Evolutionary conservation across 2,113 vertebrate species (phyloP).

Genomic region (Oncorhynchus mykiss): DNA sequence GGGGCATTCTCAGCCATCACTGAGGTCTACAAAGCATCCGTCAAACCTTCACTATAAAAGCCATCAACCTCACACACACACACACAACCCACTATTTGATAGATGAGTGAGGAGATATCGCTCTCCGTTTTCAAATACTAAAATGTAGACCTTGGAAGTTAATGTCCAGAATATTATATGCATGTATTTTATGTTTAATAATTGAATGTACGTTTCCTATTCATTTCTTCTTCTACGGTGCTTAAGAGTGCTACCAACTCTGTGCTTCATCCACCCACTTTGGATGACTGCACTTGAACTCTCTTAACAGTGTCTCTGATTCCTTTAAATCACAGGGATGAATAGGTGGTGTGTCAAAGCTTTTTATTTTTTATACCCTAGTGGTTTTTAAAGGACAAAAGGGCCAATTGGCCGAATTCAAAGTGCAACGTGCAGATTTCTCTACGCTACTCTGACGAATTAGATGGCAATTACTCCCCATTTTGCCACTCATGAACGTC

Average conservation of each 20-base stretch:
- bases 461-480: constrained; percentile 11
- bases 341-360: constrained; percentile 20
- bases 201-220: not conserved
- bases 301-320: not conserved
- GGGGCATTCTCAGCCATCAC: not conserved
- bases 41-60: not conserved
- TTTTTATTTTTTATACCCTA: constrained; percentile 28
- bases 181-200: not conserved
- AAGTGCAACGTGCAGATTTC: constrained; percentile 34
- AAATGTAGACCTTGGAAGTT: not conserved
- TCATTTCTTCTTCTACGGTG: not conserved
- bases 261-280: not conserved
- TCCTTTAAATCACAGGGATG: constrained; percentile 17
- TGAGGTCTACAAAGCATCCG: not conserved
- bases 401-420: constrained; percentile 38
- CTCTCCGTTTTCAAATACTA: not conserved
- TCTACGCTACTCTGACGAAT: constrained; percentile 29
- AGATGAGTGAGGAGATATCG: not conserved
- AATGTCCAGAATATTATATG: constrained; percentile 1
- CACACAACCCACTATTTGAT: not conserved
- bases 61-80: not conserved
- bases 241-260: not conserved
- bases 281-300: not conserved
- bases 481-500: constrained; percentile 26
- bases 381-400: constrained; percentile 36